Evolutionary conservation across 64 coral and sea anemone species (phyloP).

Genomic region (Pocillopora verrucosa): DNA sequence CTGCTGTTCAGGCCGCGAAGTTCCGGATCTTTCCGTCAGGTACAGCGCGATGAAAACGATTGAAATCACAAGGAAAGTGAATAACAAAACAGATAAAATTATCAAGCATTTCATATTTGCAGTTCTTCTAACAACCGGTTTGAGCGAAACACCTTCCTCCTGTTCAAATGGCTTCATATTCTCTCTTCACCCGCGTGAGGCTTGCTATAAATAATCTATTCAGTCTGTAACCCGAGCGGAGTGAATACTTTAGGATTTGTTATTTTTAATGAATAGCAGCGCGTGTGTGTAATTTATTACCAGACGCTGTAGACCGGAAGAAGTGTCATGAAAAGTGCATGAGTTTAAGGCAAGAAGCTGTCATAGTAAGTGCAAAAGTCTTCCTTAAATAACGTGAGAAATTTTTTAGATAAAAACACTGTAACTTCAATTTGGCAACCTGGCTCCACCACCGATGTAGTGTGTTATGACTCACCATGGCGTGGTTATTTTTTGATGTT

Average conservation of each 20-base stretch:
- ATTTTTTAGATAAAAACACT: too few relatives aligned
- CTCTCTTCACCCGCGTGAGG: neutral
- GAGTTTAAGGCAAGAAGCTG: too few relatives aligned
- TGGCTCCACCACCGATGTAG: too few relatives aligned
- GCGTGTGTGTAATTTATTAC: neutral
- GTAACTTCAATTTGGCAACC: too few relatives aligned
- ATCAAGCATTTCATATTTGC: neutral
- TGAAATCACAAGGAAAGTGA: constrained; percentile 22
- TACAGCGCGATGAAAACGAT: constrained; percentile 41
- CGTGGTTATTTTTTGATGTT: too few relatives aligned
- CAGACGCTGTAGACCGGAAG: neutral
- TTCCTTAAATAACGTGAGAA: too few relatives aligned
- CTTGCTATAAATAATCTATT: neutral
- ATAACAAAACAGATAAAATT: neutral
- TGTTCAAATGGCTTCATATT: neutral
- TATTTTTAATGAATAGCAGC: neutral
- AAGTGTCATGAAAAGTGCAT: neutral
- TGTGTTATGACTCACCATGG: too few relatives aligned
- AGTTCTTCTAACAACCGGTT: neutral
- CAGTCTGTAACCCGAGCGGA: neutral
- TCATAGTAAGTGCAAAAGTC: too few relatives aligned
- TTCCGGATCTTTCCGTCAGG: constrained; percentile 15
- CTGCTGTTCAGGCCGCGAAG: neutral
- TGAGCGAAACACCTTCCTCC: neutral
- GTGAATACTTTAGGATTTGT: neutral